Percentiles rank a stretch among this genome's conserved stretches.
Conservation (phyloP, 1,140 invertebrate genomes). For the Eurosta solidaginis region DNA sequence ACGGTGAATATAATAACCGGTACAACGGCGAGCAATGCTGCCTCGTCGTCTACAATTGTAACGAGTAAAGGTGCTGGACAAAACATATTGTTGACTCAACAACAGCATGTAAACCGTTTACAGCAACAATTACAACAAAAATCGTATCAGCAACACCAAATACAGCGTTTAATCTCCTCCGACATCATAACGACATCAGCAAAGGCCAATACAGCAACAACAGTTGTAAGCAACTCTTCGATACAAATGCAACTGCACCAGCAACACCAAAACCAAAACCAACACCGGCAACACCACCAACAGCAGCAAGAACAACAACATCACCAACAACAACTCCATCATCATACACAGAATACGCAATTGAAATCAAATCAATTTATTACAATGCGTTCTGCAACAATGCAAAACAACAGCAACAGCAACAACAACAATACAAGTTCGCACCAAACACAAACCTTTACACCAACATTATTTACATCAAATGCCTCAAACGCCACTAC, state of each 20-base stretch:
- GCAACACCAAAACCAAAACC: constrained; percentile 14
- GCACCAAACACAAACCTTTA: not conserved
- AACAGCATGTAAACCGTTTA: not conserved
- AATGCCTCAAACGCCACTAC: not conserved
- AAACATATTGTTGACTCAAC: not conserved
- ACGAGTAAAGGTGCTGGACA: not conserved
- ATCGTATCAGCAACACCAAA: not conserved
- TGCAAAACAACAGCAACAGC: not conserved
- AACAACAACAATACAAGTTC: no score
- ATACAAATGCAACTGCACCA: constrained; percentile 31
- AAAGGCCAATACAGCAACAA: not conserved
- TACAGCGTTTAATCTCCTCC: not conserved
- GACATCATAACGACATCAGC: constrained; percentile 16
- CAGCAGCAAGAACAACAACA: constrained; percentile 8
- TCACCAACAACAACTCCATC: constrained; percentile 19
- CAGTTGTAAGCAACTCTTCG: not conserved
- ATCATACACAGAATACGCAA: constrained; percentile 21
- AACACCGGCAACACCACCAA: constrained; percentile 28
- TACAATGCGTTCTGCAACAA: not conserved
- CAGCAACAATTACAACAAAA: constrained; percentile 28
- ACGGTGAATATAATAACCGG: not conserved
- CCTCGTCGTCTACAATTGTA: not conserved
- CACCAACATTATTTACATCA: not conserved
- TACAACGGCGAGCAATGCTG: not conserved
- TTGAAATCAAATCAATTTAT: not conserved